Evolutionary conservation across 1,140 invertebrate species (phyloP).

Genomic region (Hypsibius dujardini): DNA sequence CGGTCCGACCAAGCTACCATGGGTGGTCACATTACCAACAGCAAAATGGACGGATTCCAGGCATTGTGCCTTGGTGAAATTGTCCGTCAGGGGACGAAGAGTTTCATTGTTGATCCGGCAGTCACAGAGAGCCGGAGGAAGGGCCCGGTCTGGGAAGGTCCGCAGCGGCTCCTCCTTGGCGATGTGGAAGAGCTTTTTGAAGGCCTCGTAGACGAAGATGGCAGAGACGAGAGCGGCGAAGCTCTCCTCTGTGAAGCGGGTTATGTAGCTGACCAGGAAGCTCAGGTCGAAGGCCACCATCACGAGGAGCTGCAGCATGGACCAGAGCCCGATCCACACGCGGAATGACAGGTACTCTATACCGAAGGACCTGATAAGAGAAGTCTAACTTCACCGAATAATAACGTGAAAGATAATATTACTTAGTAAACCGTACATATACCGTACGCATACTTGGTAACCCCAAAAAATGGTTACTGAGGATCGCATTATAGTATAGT

Average conservation of each 20-base stretch:
- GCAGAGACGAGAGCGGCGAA: slow-evolving; percentile 34
- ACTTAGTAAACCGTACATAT: background rate
- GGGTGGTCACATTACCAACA: slow-evolving; percentile 20
- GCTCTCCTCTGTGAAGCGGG: slow-evolving; percentile 36
- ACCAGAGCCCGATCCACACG: slow-evolving; percentile 35
- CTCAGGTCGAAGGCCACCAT: slow-evolving; percentile 32
- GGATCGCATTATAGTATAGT: too few relatives aligned
- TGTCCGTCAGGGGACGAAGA: background rate
- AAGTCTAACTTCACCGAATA: background rate
- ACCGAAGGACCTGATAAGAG: slow-evolving; percentile 25
- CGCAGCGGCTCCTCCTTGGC: slow-evolving; percentile 18
- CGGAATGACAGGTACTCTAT: slow-evolving; percentile 33
- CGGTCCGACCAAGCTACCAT: slow-evolving; percentile 20
- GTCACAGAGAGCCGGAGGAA: background rate
- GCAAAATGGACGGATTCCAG: background rate
- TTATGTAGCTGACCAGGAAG: slow-evolving; percentile 30
- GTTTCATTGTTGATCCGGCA: background rate
- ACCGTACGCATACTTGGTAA: too few relatives aligned
- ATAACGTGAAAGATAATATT: background rate
- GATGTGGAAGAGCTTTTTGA: slow-evolving; percentile 28
- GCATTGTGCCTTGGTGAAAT: background rate
- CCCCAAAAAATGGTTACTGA: too few relatives aligned
- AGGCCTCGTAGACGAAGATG: slow-evolving; percentile 34
- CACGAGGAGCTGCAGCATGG: slow-evolving; percentile 31
- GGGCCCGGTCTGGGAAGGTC: background rate